Base-by-base conservation (phyloP, 1,140 invertebrate species). In the Solenopsis invicta region DNA sequence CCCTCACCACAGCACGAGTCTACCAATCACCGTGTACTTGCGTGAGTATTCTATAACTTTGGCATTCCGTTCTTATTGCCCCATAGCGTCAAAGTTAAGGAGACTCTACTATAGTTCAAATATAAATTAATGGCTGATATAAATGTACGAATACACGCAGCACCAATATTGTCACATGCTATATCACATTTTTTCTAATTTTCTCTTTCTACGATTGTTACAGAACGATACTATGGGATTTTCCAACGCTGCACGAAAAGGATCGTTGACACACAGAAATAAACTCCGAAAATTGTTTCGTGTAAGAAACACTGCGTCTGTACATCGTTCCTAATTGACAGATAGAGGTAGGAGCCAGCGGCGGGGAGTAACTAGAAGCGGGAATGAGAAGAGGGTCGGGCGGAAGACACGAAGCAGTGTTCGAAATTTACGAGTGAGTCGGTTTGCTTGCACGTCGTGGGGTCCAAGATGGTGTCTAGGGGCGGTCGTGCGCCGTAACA, bases 321-420 rank as follows among this genome's bases (percentile, higher is more conserved):
- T 93, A 90, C 91, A 91, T 94, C 90, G 90, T 75, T 72, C 87
- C 85, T 94, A 94, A 94, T 94, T 93, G 94, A 94, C 93, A 93
- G 88, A 71, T 66, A 71, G 88, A 67, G 10, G 18, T 8, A 37
- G 48, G 50, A 59, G 52, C 64, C 10, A 12, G 29, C 41, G 21
- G n/a, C 6, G 21, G 29, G 16, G 21, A 61, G 10, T 54, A 77
- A 54, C 69, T 72, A 66, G 75, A 56, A 78, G 48, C 41, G 34
- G 75, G 61, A 64, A 80, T 67, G 59, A 88, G 64, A 88, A 67
- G 72, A 80, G 69, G 16, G 45, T 66, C 34, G 72, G 56, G 56
- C 37, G 59, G 54, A 75, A 84, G 56, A 84, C 52, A 66, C 50
- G 87, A 24, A 76, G 82, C 41, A 84, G 24, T 81, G 50, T 48